Conservation (phyloP, 2,888 invertebrate genomes). For the Oasisia sp. region DNA sequence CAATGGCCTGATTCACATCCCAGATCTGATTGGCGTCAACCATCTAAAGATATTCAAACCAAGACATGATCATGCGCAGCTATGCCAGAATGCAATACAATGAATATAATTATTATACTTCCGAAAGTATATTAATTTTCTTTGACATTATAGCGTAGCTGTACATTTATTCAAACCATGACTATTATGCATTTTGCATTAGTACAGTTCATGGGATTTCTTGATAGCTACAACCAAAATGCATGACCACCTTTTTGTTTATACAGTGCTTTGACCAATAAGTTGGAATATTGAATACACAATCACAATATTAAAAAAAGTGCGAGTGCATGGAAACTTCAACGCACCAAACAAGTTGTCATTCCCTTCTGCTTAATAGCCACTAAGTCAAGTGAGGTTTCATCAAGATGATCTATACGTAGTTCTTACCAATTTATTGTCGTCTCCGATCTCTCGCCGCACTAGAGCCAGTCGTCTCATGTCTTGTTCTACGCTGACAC, state of each 20-base stretch:
- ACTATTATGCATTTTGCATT: background rate
- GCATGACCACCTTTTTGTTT: background rate
- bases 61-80: background rate
- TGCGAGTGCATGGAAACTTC: background rate
- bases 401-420: background rate
- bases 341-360: background rate
- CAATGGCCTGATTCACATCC: constrained; percentile 85
- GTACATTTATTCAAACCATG: background rate
- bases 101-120: background rate
- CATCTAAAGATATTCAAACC: constrained; percentile 62
- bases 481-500: constrained; percentile 81
- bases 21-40: constrained; percentile 71
- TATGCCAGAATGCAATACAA: background rate
- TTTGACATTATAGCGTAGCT: background rate
- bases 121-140: background rate
- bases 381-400: background rate
- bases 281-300: background rate
- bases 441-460: constrained; percentile 79
- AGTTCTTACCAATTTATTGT: constrained; percentile 76
- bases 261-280: background rate
- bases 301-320: background rate
- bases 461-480: constrained; percentile 78
- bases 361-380: background rate
- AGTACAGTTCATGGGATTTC: background rate
- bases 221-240: background rate